Evolutionary conservation across 2,888 invertebrate species (phyloP), one percentile per base, ranked within the genome.

Genomic region (Metacarcinus magister): DNA sequence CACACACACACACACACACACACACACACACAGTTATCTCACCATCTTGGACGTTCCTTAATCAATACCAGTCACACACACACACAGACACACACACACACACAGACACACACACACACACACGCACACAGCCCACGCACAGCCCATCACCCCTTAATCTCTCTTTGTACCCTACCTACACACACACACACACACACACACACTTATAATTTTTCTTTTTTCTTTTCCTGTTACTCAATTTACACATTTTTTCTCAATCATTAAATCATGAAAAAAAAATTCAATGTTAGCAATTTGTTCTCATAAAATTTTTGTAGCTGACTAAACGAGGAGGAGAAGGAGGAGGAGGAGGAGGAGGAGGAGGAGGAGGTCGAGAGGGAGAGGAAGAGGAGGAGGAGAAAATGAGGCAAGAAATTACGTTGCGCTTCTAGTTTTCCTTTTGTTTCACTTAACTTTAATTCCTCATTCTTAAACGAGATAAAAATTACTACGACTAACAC

Each of bases 321-420:
- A 75, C 23, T n/a, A 75, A 75, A 28, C 23, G 75, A 75, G 28
- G 75, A 75, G 19, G 54, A 54, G 10, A 3, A 48, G 10, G 48
- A 48, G 48, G 48, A 48, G 48, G 48, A 48, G 48, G 48, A 3
- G 48, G 48, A 48, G 48, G 48, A 3, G 48, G 54, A 13, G 13
- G 54, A 54, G 13, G 54, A 13, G 13, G n/a, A n/a, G n/a, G 75
- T 3, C 3, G 75, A 75, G 75, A 54, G 54, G n/a, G 2, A 8
- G 75, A n/a, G n/a, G 75, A n/a, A 2, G 75, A n/a, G 75, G 75
- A 75, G n/a, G n/a, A 75, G 75, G 75, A 75, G 75, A 28, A 75
- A 28, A 75, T 23, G 75, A 75, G 75, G 75, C n/a, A n/a, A 28
- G 23, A n/a, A 75, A 75, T 75, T 75, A 75, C n/a, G 10, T 2